Percentiles rank a stretch among this genome's conserved stretches.
These are phyloP conservation scores for Pseudomyrmex gracilis DNA, from an alignment of 1,140 invertebrate species.

Conservation along the genomic window DNA sequence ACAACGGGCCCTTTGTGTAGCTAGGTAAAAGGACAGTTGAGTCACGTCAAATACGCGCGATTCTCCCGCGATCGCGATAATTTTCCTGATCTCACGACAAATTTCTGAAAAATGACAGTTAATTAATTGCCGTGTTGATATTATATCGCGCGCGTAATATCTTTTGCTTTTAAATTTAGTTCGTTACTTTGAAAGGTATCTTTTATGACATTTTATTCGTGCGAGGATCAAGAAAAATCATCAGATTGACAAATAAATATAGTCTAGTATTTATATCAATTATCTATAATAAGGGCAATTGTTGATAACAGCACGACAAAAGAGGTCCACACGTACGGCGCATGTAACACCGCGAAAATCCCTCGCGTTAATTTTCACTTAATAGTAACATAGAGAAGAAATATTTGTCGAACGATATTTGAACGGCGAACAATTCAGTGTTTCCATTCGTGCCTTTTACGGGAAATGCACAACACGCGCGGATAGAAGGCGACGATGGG, in stretches of 20 bases:
- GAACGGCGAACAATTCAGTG: slow-evolving; percentile 15
- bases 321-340: background rate
- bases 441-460: slow-evolving; percentile 21
- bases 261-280: too few relatives aligned
- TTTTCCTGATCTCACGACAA: slow-evolving; percentile 10
- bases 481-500: slow-evolving; percentile 21
- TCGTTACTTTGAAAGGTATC: background rate
- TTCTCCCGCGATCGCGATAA: slow-evolving; percentile 39
- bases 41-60: slow-evolving; percentile 27
- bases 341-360: background rate
- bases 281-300: background rate
- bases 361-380: background rate
- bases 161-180: background rate
- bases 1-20: slow-evolving; percentile 42
- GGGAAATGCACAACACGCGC: slow-evolving; percentile 19
- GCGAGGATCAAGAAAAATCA: too few relatives aligned
- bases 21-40: slow-evolving; percentile 53
- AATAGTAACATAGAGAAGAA: background rate
- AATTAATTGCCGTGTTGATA: background rate
- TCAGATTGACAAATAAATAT: too few relatives aligned
- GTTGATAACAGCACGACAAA: background rate
- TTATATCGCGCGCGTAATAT: background rate
- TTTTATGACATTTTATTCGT: too few relatives aligned
- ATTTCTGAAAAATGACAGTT: background rate
- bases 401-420: slow-evolving; percentile 25